Evolutionary conservation across 2,888 invertebrate genomes (phyloP).

Genomic region (Athalia circularis): DNA sequence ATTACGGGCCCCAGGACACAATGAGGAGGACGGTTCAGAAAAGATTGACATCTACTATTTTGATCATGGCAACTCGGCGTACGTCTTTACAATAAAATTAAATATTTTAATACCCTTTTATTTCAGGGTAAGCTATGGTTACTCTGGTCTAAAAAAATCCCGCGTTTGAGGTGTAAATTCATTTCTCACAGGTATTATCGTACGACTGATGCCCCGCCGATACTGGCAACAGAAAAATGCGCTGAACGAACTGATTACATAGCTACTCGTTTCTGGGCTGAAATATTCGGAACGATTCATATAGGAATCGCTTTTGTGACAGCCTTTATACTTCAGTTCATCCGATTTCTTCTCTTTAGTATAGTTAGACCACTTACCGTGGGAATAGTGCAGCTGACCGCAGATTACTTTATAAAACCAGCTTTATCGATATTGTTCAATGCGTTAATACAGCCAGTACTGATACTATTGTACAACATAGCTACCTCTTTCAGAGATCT

Average conservation of each 20-base stretch:
- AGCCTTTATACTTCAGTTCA: slow-evolving; percentile 78
- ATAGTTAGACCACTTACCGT: slow-evolving; percentile 78
- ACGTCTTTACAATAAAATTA: slow-evolving; percentile 56
- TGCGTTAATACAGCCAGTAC: slow-evolving; percentile 81
- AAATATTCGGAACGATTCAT: slow-evolving; percentile 80
- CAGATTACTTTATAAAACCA: slow-evolving; percentile 83
- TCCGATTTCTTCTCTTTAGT: slow-evolving; percentile 78
- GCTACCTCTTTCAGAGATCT: slow-evolving; percentile 79
- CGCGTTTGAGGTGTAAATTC: neutral
- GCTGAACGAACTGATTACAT: slow-evolving; percentile 78
- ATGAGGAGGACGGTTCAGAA: slow-evolving; percentile 59
- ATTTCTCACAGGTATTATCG: slow-evolving; percentile 76
- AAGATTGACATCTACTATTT: slow-evolving; percentile 82
- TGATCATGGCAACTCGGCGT: slow-evolving; percentile 81
- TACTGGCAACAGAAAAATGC: slow-evolving; percentile 76
- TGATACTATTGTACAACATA: slow-evolving; percentile 80
- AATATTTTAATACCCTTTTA: neutral
- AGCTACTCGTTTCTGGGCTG: slow-evolving; percentile 81
- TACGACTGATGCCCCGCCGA: slow-evolving; percentile 80
- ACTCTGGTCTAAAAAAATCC: neutral
- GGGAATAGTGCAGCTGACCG: slow-evolving; percentile 78
- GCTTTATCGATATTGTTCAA: slow-evolving; percentile 79
- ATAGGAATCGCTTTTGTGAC: slow-evolving; percentile 79
- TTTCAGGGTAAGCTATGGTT: too few species aligned
- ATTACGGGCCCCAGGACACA: slow-evolving; percentile 31